Evolutionary conservation across 2,113 vertebrate species (phyloP), one percentile per base, ranked within the genome.

Genomic region (Bungarus multicinctus): DNA sequence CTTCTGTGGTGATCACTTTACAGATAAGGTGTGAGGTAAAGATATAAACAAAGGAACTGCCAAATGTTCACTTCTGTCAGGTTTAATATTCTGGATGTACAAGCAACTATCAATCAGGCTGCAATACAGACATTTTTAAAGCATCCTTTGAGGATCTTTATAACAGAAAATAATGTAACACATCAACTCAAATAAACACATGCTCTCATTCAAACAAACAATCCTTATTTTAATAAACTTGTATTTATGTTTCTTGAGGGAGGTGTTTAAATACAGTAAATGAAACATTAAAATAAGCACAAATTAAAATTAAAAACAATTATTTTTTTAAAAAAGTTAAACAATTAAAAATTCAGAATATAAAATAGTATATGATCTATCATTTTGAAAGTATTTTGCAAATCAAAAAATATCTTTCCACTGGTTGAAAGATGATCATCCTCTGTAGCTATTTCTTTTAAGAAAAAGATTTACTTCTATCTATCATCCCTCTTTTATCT

Each of bases 41-140:
- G 5, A 50, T 27, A 87, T 58, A 58, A 23, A 89, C 25, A 22
- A 52, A 30, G 3, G 30, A 54, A 88, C 14, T 53, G 34, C 18
- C 74, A 81, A 81, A 0, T 22, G 39, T 39, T 81, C 74, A 81
- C 34, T 69, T 54, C 52, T 52, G 30, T 88, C 34, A 69, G 18
- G 53, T 22, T 34, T 39, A 55, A 85, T 91, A 89, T 89, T 85
- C 69, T 14, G 12, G 39, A 23, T 85, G 39, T 47, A 12, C 50
- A 0, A 0, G 0, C 30, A 43, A 43, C 34, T 81, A 81, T 81
- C 90, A 87, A 16, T 0, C 0, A n/a, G 27, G 27, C n/a, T 85
- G 8, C 18, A 85, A 43, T 0, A 25, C 86, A 87, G n/a, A 50
- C 60, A n/a, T 43, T 7, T 81, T 45, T 54, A 14, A 93, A 93